Conservation (phyloP, 1,140 invertebrate species). For the Orius laevigatus region DNA sequence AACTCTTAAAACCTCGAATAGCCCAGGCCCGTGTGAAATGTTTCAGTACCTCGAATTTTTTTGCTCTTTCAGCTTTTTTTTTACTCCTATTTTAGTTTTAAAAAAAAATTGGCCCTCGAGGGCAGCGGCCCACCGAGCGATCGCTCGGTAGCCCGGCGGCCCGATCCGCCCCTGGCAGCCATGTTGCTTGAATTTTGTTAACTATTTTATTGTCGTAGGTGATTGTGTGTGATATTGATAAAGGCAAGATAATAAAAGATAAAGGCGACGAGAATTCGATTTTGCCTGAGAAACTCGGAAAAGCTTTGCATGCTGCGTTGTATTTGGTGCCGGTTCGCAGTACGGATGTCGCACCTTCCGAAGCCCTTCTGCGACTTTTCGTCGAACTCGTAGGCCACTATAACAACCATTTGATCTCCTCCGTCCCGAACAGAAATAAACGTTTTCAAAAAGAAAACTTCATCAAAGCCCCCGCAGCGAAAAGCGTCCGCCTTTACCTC, state of each 20-base stretch:
- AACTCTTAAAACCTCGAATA: no score
- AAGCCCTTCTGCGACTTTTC: slow-evolving; percentile 50
- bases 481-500: slow-evolving; percentile 48
- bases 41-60: no score
- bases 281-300: slow-evolving; percentile 39
- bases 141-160: no score
- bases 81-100: no score
- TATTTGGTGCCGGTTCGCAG: slow-evolving; percentile 23
- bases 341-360: slow-evolving; percentile 43
- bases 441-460: slow-evolving; percentile 42
- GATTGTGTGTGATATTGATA: slow-evolving; percentile 47
- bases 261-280: slow-evolving; percentile 46
- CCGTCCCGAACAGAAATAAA: not conserved
- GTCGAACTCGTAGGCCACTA: slow-evolving; percentile 45
- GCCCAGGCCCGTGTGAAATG: no score
- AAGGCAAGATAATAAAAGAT: slow-evolving; percentile 31
- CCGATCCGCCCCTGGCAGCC: no score
- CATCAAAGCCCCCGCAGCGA: slow-evolving; percentile 36
- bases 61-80: no score
- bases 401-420: slow-evolving; percentile 24
- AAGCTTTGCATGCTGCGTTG: slow-evolving; percentile 40
- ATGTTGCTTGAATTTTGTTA: not conserved
- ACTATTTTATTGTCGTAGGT: slow-evolving; percentile 29
- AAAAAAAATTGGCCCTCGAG: no score
- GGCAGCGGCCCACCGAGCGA: no score